Conservation (phyloP, 2,888 invertebrate species). For the Lamellibrachia columna region DNA sequence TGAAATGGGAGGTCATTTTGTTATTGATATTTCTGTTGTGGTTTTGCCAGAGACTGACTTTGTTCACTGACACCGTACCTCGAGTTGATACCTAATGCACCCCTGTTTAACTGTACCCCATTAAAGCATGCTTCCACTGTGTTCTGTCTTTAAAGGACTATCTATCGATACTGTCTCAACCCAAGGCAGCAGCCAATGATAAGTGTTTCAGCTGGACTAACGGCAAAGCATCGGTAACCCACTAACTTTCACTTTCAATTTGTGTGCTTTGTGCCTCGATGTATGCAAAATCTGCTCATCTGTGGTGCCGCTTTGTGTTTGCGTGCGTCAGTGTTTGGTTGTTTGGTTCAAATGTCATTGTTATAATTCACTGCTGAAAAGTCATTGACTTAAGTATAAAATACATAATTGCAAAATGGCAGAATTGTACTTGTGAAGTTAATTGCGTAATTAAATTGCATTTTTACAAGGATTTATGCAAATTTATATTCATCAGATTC, state of each 20-base stretch:
- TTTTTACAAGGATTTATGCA: not conserved
- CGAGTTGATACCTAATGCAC: not conserved
- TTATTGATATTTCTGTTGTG: not conserved
- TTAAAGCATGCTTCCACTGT: slow-evolving; percentile 19
- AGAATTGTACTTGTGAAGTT: not conserved
- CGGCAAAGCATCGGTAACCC: slow-evolving; percentile 17
- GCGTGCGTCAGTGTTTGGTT: too few species aligned
- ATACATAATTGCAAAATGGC: not conserved
- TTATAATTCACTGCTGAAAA: not conserved
- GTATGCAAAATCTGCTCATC: not conserved
- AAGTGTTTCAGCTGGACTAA: slow-evolving; percentile 46
- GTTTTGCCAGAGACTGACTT: slow-evolving; percentile 9
- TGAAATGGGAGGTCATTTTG: not conserved
- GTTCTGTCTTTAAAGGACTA: slow-evolving; percentile 59
- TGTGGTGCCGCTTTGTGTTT: too few species aligned
- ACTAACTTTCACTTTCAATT: not conserved
- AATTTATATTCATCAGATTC: not conserved
- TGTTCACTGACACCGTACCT: not conserved
- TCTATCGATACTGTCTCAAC: slow-evolving; percentile 64
- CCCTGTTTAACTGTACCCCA: slow-evolving; percentile 21
- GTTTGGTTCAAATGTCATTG: not conserved
- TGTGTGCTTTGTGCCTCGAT: not conserved
- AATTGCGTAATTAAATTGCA: not conserved
- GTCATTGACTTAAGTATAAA: not conserved
- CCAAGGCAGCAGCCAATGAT: slow-evolving; percentile 59